Conservation (phyloP, 2,888 invertebrate genomes). For the Choristoneura rosaceana region DNA sequence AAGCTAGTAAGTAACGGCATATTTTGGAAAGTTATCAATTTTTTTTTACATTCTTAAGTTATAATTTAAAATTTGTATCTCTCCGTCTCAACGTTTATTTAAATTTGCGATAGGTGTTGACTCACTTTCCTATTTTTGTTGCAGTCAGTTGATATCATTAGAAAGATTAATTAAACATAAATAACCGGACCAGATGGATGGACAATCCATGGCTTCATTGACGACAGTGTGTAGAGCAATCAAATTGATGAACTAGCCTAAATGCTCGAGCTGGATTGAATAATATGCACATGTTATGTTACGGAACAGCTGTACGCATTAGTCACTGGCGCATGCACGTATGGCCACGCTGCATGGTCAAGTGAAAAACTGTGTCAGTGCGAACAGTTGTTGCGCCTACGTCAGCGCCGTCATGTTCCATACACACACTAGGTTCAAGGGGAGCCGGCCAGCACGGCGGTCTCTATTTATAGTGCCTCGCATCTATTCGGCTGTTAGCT, state of each 20-base stretch:
- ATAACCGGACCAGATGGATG: neutral
- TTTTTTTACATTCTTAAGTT: conserved; percentile 7
- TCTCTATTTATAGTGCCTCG: conserved; percentile 81
- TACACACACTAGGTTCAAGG: conserved; percentile 81
- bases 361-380: conserved; percentile 82
- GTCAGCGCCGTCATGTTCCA: conserved; percentile 74
- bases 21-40: conserved; percentile 21
- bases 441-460: conserved; percentile 79
- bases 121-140: neutral
- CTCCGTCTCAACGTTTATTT: neutral
- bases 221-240: conserved; percentile 10
- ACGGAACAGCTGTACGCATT: conserved; percentile 68
- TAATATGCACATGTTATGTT: conserved; percentile 51
- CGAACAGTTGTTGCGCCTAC: conserved; percentile 76
- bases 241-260: conserved; percentile 25
- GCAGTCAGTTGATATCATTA: neutral
- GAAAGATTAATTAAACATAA: conserved; percentile 1
- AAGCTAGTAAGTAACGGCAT: no score
- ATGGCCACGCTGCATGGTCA: conserved; percentile 77
- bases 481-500: conserved; percentile 79
- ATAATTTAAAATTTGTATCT: conserved; percentile 14
- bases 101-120: neutral
- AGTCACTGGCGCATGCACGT: conserved; percentile 72
- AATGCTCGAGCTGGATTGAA: conserved; percentile 27
- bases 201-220: conserved; percentile 1